Evolutionary conservation across 2,888 invertebrate species (phyloP), one percentile per base, ranked within the genome.

Genomic region (Cheilosia grossa): DNA sequence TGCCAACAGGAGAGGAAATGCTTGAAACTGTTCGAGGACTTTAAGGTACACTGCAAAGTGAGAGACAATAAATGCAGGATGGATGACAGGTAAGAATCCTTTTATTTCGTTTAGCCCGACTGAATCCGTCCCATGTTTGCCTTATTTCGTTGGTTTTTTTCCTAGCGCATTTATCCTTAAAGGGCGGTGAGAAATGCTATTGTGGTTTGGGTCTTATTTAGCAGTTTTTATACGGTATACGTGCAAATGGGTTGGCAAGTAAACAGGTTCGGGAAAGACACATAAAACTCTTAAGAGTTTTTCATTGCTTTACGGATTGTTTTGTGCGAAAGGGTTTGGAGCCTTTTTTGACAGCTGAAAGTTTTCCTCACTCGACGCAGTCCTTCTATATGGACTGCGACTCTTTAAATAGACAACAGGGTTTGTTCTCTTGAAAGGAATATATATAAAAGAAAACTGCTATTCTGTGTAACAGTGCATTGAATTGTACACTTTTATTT

Each of bases 41-140:
- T 97, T 94, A 97, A 97, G 93, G 94, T 94, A 88, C 96, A 96
- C 91, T 97, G 97, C 93, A 97, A 97, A 92, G 96, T 95, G 87
- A 94, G 96, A 87, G 97, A 97, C 89, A 96, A 96, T 91, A 96
- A 96, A 92, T 97, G 97, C 92, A 95, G 95, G 89, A 97, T 97
- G 96, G 97, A 97, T 89, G 96, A 96, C 93, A 96, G 96, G 97
- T 97, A 92, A 94, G 93, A 87, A 63, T 77, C 30, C 27, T 64
- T 77, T 59, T 69, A 30, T 10, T 17, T 40, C 30, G 7, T 10
- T 42, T 44, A 51, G 44, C 27, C 30, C 40, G 5, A 56, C 27
- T 64, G 49, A 19, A 49, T 24, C 30, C 56, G 37, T 24, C 67
- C 64, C 64, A 56, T 70, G 64, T 80, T 70, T 74, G 64, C 40